These are phyloP conservation scores for Agapornis roseicollis DNA, from an alignment of 2,113 vertebrate species.

Conservation along the genomic window DNA sequence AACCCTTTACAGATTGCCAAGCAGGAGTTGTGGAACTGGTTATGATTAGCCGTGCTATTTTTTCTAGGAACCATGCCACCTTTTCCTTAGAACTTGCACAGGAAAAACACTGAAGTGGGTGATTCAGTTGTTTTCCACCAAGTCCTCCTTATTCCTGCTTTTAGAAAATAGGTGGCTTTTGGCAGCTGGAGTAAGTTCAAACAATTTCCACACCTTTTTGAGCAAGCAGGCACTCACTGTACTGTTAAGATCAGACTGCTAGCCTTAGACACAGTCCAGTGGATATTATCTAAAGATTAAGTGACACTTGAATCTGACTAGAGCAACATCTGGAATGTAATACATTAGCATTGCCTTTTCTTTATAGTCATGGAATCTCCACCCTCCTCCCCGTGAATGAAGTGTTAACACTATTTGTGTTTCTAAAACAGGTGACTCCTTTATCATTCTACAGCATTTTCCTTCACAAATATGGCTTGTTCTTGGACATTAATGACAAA, in stretches of 20 bases:
- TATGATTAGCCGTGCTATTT: background rate
- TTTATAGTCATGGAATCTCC: background rate
- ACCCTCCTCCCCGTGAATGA: background rate
- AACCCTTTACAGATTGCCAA: background rate
- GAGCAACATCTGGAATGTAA: background rate
- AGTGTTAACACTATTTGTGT: background rate
- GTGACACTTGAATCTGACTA: background rate
- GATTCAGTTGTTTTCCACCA: background rate
- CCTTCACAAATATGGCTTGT: constrained; percentile 64
- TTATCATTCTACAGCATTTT: constrained; percentile 59
- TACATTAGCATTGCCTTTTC: background rate
- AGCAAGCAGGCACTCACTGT: background rate
- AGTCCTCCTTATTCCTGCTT: background rate
- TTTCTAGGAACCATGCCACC: background rate
- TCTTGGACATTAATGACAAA: constrained; percentile 62
- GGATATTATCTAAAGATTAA: background rate
- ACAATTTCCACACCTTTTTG: background rate
- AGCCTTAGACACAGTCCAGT: background rate
- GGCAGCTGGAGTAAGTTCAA: background rate
- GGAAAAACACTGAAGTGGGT: background rate
- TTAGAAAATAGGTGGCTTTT: background rate
- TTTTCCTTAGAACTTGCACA: background rate
- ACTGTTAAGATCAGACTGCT: background rate
- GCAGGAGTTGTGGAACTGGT: background rate
- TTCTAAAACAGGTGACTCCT: constrained; percentile 50